These are phyloP conservation scores for Ptilodon capucinus DNA, from an alignment of 2,888 invertebrate species.

Conservation along the genomic window DNA sequence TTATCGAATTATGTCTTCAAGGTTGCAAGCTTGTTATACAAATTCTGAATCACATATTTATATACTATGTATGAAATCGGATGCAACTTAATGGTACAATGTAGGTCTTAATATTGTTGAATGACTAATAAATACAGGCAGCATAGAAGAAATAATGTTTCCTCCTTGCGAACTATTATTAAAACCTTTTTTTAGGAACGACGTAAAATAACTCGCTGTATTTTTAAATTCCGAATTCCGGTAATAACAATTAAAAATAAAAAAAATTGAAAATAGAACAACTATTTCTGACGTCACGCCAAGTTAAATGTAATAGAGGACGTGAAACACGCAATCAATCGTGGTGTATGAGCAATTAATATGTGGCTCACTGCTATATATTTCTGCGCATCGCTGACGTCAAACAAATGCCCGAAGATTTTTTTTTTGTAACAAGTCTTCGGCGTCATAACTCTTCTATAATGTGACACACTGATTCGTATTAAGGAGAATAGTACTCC, in stretches of 20 bases:
- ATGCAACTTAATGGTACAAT: too few relatives aligned
- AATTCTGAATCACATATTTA: too few relatives aligned
- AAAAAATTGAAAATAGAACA: conserved; percentile 15
- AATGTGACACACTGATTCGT: conserved; percentile 60
- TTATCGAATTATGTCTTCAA: too few relatives aligned
- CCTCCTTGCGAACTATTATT: too few relatives aligned
- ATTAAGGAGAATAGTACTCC: conserved; percentile 35
- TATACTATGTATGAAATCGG: too few relatives aligned
- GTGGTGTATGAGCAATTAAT: conserved; percentile 61
- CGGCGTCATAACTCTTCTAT: conserved; percentile 53
- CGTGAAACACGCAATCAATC: conserved; percentile 61
- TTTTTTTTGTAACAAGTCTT: conserved; percentile 41
- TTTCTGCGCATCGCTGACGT: conserved; percentile 64
- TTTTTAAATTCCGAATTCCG: neutral
- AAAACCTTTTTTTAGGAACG: neutral
- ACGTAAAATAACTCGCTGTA: neutral
- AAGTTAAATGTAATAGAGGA: conserved; percentile 40
- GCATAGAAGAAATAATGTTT: too few relatives aligned
- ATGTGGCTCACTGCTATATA: conserved; percentile 50
- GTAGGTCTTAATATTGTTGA: too few relatives aligned
- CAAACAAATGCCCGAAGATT: conserved; percentile 45
- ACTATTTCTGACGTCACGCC: conserved; percentile 31
- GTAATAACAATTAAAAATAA: conserved; percentile 2
- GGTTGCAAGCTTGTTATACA: too few relatives aligned
- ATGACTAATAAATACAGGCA: too few relatives aligned